Base-by-base conservation (phyloP, 2,113 vertebrate species). In the Bos indicus region DNA sequence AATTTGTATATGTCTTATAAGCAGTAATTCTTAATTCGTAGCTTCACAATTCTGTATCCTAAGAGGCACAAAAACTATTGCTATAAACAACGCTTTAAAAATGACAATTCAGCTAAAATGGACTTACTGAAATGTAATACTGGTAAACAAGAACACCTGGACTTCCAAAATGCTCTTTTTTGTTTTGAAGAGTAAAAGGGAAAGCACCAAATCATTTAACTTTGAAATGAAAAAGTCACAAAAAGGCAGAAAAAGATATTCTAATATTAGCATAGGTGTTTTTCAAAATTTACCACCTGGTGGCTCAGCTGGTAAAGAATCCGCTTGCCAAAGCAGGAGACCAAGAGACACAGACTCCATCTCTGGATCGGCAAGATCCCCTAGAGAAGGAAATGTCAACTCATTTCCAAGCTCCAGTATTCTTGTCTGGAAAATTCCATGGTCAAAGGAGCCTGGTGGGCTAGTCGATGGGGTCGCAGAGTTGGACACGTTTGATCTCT, bases 211-310 rank as follows among this genome's bases (percentile, higher is more conserved):
- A 88, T 56, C 48, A 10, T 78, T 19, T 25, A 48, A 7, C 59
- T 90, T 57, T 83, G 88, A 86, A 87, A 92, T 5, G 8, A 80
- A 67, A 82, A 82, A 81, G 43, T 77, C 74, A 43, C 40, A 36
- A 3, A 15, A 74, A n/a, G 25, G 48, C 2, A 62, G 71, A 62
- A 82, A 54, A 56, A 28, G 64, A 43, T 30, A n/a, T 43, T 57
- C 43, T n/a, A 46, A 46, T 1, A 16, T 12, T 0, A 13, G 17
- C 10, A 26, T 0, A 12, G 52, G 7, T 15, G 19, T 48, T 82
- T 2, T 56, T 86, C n/a, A 85, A 52, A 86, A 57, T 21, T 57
- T 30, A 52, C 46, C 62, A 11, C 23, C 40, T 74, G 71, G 71
- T 26, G 36, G 71, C 71, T 77, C 71, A 7, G 71, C 40, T 43